A percentile compares a stretch with the other conserved stretches of the same genome.
phyloP scores from a whole-genome alignment of 2,888 invertebrate species.

The Andrena minutula region DNA sequence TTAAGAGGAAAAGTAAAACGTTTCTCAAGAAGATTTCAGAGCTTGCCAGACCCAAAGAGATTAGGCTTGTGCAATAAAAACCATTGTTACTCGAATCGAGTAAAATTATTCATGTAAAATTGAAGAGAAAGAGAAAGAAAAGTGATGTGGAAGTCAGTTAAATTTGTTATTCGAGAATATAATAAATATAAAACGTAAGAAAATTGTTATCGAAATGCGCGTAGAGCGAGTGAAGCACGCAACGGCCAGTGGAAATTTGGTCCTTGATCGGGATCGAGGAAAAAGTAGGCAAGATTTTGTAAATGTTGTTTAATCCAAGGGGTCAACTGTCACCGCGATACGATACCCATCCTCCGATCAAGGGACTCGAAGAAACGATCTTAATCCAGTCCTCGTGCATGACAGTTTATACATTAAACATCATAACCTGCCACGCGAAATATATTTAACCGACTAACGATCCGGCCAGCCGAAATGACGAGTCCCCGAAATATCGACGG shows the following conservation, averaged over 20 bases:
- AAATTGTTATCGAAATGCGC: too few relatives aligned
- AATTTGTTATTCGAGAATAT: neutral
- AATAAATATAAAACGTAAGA: too few relatives aligned
- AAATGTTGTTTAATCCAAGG: neutral
- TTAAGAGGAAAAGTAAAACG: conserved; percentile 69
- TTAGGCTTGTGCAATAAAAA: conserved; percentile 26
- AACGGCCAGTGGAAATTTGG: too few relatives aligned
- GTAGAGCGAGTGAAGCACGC: too few relatives aligned
- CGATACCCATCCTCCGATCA: conserved; percentile 26
- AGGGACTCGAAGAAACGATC: conserved; percentile 31
- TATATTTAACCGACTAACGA: conserved; percentile 19
- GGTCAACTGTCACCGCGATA: conserved; percentile 48
- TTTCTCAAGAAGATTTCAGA: conserved; percentile 71
- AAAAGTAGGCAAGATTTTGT: neutral
- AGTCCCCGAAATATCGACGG: neutral
- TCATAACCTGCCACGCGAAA: conserved; percentile 52
- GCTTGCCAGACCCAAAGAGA: conserved; percentile 33
- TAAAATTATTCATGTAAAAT: conserved; percentile 1
- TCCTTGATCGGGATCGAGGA: too few relatives aligned
- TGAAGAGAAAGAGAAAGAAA: neutral
- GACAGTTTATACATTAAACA: conserved; percentile 24
- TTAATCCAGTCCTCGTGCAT: conserved; percentile 47
- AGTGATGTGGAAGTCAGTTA: neutral
- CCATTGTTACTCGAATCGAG: neutral
- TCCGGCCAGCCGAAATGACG: neutral